Evolutionary conservation across 2,113 vertebrate species (phyloP).

Genomic region (Crotalus helleri): DNA sequence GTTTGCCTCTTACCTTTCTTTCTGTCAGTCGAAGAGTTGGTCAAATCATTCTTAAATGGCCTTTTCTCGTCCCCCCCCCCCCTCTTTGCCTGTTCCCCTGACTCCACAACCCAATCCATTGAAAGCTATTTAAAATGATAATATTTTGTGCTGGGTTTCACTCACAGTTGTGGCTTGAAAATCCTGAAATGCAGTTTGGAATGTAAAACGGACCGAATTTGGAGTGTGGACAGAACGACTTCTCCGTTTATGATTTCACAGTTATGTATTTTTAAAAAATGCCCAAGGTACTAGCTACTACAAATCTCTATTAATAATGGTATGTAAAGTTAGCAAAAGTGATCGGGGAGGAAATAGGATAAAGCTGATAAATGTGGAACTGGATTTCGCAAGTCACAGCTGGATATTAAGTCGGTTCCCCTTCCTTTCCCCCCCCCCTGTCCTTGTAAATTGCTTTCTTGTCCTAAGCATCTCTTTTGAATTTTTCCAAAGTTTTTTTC

Average conservation of each 20-base stretch:
- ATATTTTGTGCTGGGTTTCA: constrained; percentile 55
- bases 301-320: constrained; percentile 49
- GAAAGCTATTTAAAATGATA: constrained; percentile 67
- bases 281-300: constrained; percentile 52
- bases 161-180: constrained; percentile 75
- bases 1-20: constrained; percentile 36
- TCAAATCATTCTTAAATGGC: constrained; percentile 59
- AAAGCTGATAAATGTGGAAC: constrained; percentile 27
- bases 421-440: constrained; percentile 52
- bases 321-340: constrained; percentile 43
- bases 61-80: constrained; percentile 24
- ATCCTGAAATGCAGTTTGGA: constrained; percentile 60
- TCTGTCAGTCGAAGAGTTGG: constrained; percentile 71
- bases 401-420: constrained; percentile 69
- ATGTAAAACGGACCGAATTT: constrained; percentile 43
- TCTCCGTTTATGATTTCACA: constrained; percentile 52
- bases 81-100: not conserved
- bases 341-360: constrained; percentile 23
- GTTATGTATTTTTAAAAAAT: constrained; percentile 49
- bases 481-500: constrained; percentile 62
- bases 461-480: constrained; percentile 64
- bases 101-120: not conserved
- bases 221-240: constrained; percentile 54
- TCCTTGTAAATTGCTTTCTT: constrained; percentile 77
- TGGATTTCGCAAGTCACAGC: constrained; percentile 69